These are phyloP conservation scores for Aplodontia rufa DNA, from an alignment of 2,113 vertebrate species.

Conservation along the genomic window DNA sequence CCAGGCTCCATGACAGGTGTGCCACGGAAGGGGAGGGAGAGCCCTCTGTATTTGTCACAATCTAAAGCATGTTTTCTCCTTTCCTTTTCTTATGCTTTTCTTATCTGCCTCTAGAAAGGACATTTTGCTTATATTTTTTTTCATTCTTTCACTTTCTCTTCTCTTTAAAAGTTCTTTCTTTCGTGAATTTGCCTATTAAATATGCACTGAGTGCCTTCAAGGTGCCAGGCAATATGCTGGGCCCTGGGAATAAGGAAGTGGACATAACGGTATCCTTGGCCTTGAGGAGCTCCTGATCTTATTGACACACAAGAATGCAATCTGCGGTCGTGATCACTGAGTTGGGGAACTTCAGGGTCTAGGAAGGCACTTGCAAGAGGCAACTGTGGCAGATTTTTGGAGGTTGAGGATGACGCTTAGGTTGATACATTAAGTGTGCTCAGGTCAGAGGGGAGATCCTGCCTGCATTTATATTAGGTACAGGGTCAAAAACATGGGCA, in stretches of 20 bases:
- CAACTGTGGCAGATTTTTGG: background rate
- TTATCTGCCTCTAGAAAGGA: background rate
- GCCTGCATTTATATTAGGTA: background rate
- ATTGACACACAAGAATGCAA: background rate
- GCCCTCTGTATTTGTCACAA: background rate
- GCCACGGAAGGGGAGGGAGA: background rate
- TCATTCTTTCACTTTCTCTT: background rate
- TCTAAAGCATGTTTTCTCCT: background rate
- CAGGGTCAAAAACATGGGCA: background rate
- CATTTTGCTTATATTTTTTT: background rate
- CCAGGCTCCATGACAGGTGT: background rate
- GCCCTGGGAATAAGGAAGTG: background rate
- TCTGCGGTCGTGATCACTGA: background rate
- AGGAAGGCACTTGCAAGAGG: background rate
- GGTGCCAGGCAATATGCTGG: background rate
- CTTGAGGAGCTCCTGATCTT: background rate
- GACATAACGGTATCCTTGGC: background rate
- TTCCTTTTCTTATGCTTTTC: background rate
- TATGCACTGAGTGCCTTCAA: background rate
- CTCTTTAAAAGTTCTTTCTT: background rate
- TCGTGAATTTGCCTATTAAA: background rate
- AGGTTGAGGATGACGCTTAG: background rate
- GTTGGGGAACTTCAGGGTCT: background rate
- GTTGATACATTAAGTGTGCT: background rate
- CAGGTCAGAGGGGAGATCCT: background rate